A percentile compares a stretch with the other conserved stretches of the same genome.
phyloP scores from a whole-genome alignment of 2,888 invertebrate genomes.

The Acleris holmiana region DNA sequence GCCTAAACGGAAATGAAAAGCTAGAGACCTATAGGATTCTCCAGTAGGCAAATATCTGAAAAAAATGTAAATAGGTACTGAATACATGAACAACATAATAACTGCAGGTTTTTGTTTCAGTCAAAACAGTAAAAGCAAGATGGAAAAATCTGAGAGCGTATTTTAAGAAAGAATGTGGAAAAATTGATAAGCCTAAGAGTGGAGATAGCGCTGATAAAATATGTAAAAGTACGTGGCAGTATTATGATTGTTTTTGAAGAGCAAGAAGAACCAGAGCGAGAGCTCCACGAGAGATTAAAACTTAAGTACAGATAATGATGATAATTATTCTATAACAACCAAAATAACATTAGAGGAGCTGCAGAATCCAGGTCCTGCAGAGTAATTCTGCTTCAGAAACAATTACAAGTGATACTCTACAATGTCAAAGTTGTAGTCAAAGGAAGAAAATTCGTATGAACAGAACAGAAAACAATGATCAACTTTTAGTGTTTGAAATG shows the following conservation, averaged over 20 bases:
- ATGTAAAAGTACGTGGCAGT: constrained; percentile 43
- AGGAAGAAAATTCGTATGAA: constrained; percentile 41
- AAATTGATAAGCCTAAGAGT: constrained; percentile 37
- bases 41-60: no score
- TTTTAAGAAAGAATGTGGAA: constrained; percentile 43
- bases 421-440: constrained; percentile 34
- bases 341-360: constrained; percentile 34
- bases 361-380: constrained; percentile 17
- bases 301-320: constrained; percentile 34
- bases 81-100: no score
- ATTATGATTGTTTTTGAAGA: constrained; percentile 39
- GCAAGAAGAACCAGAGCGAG: constrained; percentile 25
- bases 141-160: constrained; percentile 48
- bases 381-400: constrained; percentile 36
- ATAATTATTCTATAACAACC: constrained; percentile 37
- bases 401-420: constrained; percentile 28
- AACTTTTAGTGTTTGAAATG: constrained; percentile 14
- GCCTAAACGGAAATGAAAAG: no score
- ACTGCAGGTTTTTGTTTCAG: constrained; percentile 28
- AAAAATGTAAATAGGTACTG: no score
- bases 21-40: no score
- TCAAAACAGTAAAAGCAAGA: constrained; percentile 40
- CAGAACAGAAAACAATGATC: constrained; percentile 38
- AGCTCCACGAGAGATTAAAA: constrained; percentile 26
- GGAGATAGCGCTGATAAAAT: constrained; percentile 37